A percentile compares a stretch with the other conserved stretches of the same genome.
phyloP scores from a whole-genome alignment of 2,113 vertebrate genomes.

The Camarhynchus parvulus region DNA sequence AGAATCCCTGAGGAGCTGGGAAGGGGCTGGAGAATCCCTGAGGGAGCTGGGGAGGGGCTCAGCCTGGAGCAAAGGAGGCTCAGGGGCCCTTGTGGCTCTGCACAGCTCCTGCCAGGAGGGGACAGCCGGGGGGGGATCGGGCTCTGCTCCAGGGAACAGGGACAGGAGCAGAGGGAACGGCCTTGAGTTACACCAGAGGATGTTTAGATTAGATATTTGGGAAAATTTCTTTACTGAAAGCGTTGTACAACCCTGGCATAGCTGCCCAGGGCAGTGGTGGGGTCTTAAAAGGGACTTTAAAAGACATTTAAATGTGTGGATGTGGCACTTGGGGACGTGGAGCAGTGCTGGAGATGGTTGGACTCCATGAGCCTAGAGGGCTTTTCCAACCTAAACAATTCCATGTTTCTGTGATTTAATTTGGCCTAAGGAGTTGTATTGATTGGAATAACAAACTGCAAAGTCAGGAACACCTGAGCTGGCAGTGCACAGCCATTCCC shows the following conservation, averaged over 20 bases:
- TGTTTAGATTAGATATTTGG: accelerated
- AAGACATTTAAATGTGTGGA: accelerated
- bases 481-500: neutral
- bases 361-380: accelerated
- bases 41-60: neutral
- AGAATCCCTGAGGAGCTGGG: neutral
- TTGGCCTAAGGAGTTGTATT: neutral
- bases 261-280: neutral
- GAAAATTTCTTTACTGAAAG: neutral
- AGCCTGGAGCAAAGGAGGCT: neutral
- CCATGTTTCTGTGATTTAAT: neutral
- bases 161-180: neutral
- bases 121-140: neutral
- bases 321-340: neutral
- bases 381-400: neutral
- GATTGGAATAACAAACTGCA: neutral
- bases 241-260: neutral
- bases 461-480: neutral
- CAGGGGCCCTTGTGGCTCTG: neutral
- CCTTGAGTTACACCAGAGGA: neutral
- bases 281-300: neutral
- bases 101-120: neutral
- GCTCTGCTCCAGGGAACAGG: neutral
- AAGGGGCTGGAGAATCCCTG: neutral
- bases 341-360: neutral